Evolutionary conservation across 2,113 vertebrate species (phyloP).

Genomic region (Eonycteris spelaea): DNA sequence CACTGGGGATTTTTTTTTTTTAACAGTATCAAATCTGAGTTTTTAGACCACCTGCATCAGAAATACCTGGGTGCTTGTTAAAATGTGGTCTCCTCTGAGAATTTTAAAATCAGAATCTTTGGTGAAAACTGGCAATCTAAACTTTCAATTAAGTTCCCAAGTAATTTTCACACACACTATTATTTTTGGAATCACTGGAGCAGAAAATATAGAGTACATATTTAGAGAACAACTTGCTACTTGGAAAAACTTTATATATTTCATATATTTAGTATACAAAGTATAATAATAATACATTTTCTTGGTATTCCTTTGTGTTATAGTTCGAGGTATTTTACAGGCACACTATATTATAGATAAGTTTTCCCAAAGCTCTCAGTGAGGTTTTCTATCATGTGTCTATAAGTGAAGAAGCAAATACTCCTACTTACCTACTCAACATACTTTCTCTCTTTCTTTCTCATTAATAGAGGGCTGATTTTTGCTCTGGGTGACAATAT

Average conservation of each 20-base stretch:
- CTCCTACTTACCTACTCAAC: not conserved
- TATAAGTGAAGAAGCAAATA: not conserved
- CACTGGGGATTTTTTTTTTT: not conserved
- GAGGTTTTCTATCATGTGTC: not conserved
- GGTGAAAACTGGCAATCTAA: not conserved
- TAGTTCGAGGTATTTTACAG: not conserved
- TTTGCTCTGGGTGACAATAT: not conserved
- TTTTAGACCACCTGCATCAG: not conserved
- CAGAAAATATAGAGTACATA: not conserved
- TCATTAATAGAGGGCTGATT: not conserved
- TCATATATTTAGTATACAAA: not conserved
- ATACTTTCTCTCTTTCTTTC: not conserved
- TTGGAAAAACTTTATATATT: not conserved
- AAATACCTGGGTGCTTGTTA: not conserved
- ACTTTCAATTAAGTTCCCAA: constrained; percentile 46
- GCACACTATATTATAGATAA: not conserved
- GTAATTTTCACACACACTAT: not conserved
- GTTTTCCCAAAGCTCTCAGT: not conserved
- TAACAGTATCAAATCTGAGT: not conserved
- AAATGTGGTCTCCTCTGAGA: not conserved
- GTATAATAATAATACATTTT: not conserved
- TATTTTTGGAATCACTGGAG: constrained; percentile 12
- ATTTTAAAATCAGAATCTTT: not conserved
- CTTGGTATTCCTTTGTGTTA: not conserved
- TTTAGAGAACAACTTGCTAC: not conserved